A percentile compares a stretch with the other conserved stretches of the same genome.
These are phyloP conservation scores for Melanotaenia maccullochi DNA, from an alignment of 2,797 vertebrate species.

Conservation along the genomic window DNA sequence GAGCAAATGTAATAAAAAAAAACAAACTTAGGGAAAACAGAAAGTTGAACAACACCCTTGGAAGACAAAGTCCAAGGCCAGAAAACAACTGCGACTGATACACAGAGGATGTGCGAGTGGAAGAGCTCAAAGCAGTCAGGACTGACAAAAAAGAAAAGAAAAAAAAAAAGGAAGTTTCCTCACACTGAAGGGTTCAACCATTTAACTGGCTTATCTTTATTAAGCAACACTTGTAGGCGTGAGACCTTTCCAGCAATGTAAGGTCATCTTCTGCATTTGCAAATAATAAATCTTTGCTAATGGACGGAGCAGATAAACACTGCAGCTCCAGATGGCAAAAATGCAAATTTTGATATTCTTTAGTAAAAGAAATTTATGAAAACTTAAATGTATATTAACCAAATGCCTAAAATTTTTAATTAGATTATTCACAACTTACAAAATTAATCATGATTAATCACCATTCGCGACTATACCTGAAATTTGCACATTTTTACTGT, in stretches of 20 bases:
- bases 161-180: neutral
- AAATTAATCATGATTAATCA: no score
- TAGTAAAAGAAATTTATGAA: no score
- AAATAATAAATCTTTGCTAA: neutral
- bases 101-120: neutral
- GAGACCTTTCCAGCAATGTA: constrained; percentile 4
- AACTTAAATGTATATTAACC: no score
- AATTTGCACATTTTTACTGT: no score
- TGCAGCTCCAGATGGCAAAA: neutral
- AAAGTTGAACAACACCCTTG: constrained; percentile 1
- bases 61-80: constrained; percentile 17
- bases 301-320: neutral
- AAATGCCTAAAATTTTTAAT: no score
- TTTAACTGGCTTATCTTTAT: constrained; percentile 4
- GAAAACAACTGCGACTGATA: neutral
- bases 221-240: neutral
- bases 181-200: neutral
- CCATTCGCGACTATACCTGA: no score
- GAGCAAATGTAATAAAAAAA: neutral
- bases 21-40: constrained; percentile 1
- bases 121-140: neutral
- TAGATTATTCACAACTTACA: no score
- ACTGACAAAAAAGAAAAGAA: neutral
- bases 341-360: no score
- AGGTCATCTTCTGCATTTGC: constrained; percentile 8